These are phyloP conservation scores for Lipophrys pholis DNA, from an alignment of 2,113 vertebrate genomes.

Conservation along the genomic window DNA sequence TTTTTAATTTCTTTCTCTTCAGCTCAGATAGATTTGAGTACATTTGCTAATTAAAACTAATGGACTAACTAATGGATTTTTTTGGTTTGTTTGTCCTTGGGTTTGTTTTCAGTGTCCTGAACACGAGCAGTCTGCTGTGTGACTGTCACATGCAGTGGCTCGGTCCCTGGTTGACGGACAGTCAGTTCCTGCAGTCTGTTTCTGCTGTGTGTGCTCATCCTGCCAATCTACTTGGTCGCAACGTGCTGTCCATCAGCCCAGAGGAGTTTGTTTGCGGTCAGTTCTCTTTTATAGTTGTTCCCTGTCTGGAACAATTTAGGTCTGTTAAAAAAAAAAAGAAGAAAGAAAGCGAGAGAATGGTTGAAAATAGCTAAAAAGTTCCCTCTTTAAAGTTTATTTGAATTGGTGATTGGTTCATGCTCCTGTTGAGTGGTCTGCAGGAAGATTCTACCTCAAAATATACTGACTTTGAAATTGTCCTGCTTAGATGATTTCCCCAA, in stretches of 20 bases:
- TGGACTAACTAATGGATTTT: too few relatives aligned
- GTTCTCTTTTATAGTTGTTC: conserved; percentile 60
- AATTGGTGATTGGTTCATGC: too few relatives aligned
- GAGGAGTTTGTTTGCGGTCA: conserved; percentile 96
- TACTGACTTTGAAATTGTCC: background rate
- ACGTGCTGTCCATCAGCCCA: conserved; percentile 87
- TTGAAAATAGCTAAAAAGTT: too few relatives aligned
- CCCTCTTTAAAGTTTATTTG: too few relatives aligned
- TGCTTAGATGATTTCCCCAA: conserved; percentile 96
- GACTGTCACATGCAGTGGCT: conserved; percentile 98
- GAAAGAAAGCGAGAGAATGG: too few relatives aligned
- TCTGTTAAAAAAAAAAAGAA: too few relatives aligned
- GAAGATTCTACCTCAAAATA: background rate
- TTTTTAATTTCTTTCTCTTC: too few relatives aligned
- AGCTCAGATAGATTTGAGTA: too few relatives aligned
- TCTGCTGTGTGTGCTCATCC: conserved; percentile 95
- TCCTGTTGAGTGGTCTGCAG: too few relatives aligned
- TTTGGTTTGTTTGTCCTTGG: background rate
- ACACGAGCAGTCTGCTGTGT: conserved; percentile 95
- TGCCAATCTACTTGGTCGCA: conserved; percentile 88
- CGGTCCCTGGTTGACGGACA: conserved; percentile 91
- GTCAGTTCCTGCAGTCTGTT: conserved; percentile 87
- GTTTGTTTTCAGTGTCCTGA: conserved; percentile 86
- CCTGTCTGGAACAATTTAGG: background rate
- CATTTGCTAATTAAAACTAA: too few relatives aligned